Evolutionary conservation across 2,113 vertebrate genomes (phyloP).

Genomic region (Pyxicephalus adspersus): DNA sequence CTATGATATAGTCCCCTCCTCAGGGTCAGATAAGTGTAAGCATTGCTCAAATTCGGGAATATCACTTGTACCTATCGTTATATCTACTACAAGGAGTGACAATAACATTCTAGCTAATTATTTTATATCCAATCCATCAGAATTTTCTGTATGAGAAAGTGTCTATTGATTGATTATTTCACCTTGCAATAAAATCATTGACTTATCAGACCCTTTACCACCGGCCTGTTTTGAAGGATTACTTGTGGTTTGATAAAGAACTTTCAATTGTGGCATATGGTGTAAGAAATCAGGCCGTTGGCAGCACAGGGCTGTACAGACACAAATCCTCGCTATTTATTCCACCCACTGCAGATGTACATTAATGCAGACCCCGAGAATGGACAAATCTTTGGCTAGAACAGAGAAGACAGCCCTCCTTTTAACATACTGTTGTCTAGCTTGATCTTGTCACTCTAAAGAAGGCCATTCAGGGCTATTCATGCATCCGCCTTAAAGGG

Average conservation of each 20-base stretch:
- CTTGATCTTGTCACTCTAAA: slow-evolving; percentile 97
- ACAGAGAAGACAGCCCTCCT: slow-evolving; percentile 75
- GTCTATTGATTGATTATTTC: no score
- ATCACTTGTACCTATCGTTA: no score
- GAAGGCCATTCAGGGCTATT: slow-evolving; percentile 95
- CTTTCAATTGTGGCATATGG: slow-evolving; percentile 71
- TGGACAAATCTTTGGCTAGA: slow-evolving; percentile 72
- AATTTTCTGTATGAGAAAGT: no score
- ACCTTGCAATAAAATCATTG: no score
- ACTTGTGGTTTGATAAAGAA: slow-evolving; percentile 50
- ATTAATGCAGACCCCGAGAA: slow-evolving; percentile 85
- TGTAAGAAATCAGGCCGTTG: slow-evolving; percentile 54
- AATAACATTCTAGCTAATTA: no score
- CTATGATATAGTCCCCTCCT: no score
- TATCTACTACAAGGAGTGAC: no score
- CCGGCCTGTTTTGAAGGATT: slow-evolving; percentile 1
- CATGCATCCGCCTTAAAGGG: slow-evolving; percentile 90
- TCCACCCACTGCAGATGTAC: slow-evolving; percentile 87
- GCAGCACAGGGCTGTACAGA: slow-evolving; percentile 68
- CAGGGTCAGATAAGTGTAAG: no score
- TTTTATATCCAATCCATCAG: no score
- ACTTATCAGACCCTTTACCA: no score
- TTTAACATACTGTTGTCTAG: slow-evolving; percentile 95
- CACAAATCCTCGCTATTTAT: slow-evolving; percentile 71
- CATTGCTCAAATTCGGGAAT: no score